Base-by-base conservation (phyloP, 2,113 vertebrate species). In the Cricetomys ansorgei region DNA sequence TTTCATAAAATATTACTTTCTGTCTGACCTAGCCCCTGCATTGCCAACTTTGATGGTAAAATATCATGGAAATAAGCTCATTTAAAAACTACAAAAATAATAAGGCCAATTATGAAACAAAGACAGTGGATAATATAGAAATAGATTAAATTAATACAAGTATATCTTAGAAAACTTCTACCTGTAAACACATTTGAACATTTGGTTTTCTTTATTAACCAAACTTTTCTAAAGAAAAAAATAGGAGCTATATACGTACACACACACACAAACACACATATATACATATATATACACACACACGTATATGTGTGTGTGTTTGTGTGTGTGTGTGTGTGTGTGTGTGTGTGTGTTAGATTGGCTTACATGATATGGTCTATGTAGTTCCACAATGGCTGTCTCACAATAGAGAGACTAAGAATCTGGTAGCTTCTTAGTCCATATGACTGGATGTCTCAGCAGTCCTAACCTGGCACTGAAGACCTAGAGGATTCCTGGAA, bases 1-100 rank as follows among this genome's bases (percentile, higher is more conserved):
- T 91, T 97, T 91, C 77, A 86, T 59, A 92, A 95, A 95, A 62
- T 83, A 75, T 29, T 94, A 72, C 55, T 92, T 73, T 62, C 13
- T 85, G 1, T 73, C 48, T 94, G 59, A 94, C 59, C 59, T 86
- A 62, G 27, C 31, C 10, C 72, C 34, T 2, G 29, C 2, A 31
- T 81, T 37, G 21, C 27, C 57, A 94, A 72, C 1, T 12, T 37
- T 37, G 57, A 87, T 25, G 23, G 16, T 91, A 92, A 93, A 84
- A 59, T 80, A 96, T 48, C 34, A 91, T 31, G 21, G 19, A 91
- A 73, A 1, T n/a, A 53, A 13, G 4, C 29, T 85, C 87, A 76
- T 86, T 88, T 55, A 23, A 88, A 90, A 96, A 95, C 50, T 50
- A 96, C 55, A 64, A 62, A 12, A 64, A 57, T 59, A 87, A 73